Conservation (phyloP, 2,797 vertebrate genomes). For the Ptychobarbus kaznakovi region DNA sequence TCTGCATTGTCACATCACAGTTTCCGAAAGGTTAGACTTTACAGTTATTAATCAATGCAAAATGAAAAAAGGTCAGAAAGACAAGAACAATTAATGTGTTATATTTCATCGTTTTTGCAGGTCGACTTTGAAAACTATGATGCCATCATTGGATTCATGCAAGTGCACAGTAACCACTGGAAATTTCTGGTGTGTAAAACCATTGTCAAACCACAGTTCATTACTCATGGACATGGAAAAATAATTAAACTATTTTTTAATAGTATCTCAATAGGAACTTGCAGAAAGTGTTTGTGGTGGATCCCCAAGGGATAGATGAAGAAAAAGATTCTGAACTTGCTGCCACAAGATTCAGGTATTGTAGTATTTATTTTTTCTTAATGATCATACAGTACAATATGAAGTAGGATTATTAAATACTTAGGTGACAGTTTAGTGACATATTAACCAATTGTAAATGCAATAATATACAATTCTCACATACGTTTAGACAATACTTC, state of each 20-base stretch:
- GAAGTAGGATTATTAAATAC: neutral
- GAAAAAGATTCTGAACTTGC: constrained; percentile 1
- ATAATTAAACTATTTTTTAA: neutral
- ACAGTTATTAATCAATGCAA: neutral
- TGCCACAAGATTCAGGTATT: constrained; percentile 9
- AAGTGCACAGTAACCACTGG: neutral
- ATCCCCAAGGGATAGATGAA: constrained; percentile 12
- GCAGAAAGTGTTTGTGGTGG: neutral
- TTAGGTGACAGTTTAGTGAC: neutral
- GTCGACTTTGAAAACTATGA: neutral
- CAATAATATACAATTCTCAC: neutral
- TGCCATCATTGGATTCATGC: neutral
- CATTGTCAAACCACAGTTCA: neutral
- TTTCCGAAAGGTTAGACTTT: neutral
- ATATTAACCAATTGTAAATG: neutral
- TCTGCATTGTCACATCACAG: neutral
- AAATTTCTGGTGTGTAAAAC: constrained; percentile 14
- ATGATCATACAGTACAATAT: neutral
- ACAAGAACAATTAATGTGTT: neutral
- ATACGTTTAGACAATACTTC: neutral
- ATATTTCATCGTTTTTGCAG: neutral
- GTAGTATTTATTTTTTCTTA: neutral
- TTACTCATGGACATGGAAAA: neutral
- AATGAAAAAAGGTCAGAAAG: neutral
- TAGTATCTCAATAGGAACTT: neutral